Base-by-base conservation (phyloP, 2,888 invertebrate species). In the Ormyrus thymus region DNA sequence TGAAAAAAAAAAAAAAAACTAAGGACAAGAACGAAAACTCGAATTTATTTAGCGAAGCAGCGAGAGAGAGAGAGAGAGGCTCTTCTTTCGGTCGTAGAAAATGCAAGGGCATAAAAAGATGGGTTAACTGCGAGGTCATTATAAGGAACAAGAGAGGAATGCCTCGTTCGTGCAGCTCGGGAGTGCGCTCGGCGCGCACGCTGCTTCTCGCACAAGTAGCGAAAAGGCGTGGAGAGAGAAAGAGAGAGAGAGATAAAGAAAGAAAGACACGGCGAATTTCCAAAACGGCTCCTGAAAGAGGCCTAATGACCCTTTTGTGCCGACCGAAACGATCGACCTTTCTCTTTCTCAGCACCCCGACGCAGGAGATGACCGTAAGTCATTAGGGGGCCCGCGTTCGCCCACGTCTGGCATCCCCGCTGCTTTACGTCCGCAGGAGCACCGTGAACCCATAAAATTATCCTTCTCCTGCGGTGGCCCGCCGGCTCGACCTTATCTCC, bases 361-460 rank as follows among this genome's bases (percentile, higher is more conserved):
- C 64, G 29, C 66, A 72, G 80, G 78, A 80, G 83, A 82, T 82
- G 83, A 83, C 83, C 83, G 82, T 82, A 76, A 82, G 83, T 81
- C 83, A 82, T 82, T 79, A 73, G 82, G 80, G 83, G 80, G 64
- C 81, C 81, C 9, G 43, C 55, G 45, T n/a, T 56, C 13, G n/a
- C 58, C 56, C 59, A 73, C 81, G 83, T 83, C 84, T 84, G 84
- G 83, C 79, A 82, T 83, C 81, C 83, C 83, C 78, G 82, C 82
- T 82, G 83, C 82, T 84, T 83, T 82, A 83, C 81, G 82, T 81
- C 82, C 62, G 43, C 62, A n/a, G 45, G 48, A 48, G 76, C 76
- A 81, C 83, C 83, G 72, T 80, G 80, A 81, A 83, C 81, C 80
- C 83, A 83, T 84, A 83, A 84, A 84, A 84, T 84, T 82, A 84